Percentiles rank a stretch among this genome's conserved stretches.
These are phyloP conservation scores for Drosophila bifasciata DNA, from an alignment of 1,140 invertebrate genomes.

Conservation along the genomic window DNA sequence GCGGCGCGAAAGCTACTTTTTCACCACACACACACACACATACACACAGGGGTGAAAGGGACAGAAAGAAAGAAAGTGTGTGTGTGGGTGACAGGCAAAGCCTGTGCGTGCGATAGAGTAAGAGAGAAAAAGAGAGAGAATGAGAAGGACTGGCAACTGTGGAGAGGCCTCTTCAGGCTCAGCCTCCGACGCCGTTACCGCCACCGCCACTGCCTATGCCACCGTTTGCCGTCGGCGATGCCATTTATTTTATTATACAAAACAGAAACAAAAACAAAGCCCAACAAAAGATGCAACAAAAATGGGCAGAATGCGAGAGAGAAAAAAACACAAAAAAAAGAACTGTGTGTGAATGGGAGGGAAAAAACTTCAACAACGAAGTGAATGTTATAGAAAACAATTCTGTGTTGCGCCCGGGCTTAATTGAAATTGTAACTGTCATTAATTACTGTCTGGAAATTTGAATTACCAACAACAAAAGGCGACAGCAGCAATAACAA, in stretches of 20 bases:
- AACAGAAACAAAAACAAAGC: slow-evolving; percentile 65
- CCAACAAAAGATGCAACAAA: slow-evolving; percentile 35
- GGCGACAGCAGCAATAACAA: slow-evolving; percentile 40
- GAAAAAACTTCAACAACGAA: slow-evolving; percentile 36
- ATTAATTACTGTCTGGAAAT: slow-evolving; percentile 84
- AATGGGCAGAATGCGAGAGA: slow-evolving; percentile 30
- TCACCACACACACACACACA: slow-evolving; percentile 48
- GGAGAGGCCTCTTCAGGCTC: slow-evolving; percentile 66
- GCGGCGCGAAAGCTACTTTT: slow-evolving; percentile 81
- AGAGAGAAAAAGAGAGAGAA: slow-evolving; percentile 21
- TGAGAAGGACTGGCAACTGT: slow-evolving; percentile 62
- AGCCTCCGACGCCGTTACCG: slow-evolving; percentile 49
- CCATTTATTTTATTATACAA: slow-evolving; percentile 79
- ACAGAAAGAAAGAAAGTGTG: too few relatives aligned
- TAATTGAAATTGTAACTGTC: slow-evolving; percentile 84
- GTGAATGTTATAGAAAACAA: slow-evolving; percentile 71
- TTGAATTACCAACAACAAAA: slow-evolving; percentile 72
- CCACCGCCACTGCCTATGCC: too few relatives aligned
- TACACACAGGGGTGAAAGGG: slow-evolving; percentile 23
- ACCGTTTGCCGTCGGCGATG: slow-evolving; percentile 59
- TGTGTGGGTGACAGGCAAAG: slow-evolving; percentile 2
- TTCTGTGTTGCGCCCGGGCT: slow-evolving; percentile 51
- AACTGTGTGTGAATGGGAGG: slow-evolving; percentile 12
- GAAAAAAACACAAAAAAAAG: too few relatives aligned
- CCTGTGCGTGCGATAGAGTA: slow-evolving; percentile 22